Percentiles rank a stretch among this genome's conserved stretches.
Evolutionary conservation across 2,113 vertebrate species (phyloP).

Genomic region (Echinops telfairi): DNA sequence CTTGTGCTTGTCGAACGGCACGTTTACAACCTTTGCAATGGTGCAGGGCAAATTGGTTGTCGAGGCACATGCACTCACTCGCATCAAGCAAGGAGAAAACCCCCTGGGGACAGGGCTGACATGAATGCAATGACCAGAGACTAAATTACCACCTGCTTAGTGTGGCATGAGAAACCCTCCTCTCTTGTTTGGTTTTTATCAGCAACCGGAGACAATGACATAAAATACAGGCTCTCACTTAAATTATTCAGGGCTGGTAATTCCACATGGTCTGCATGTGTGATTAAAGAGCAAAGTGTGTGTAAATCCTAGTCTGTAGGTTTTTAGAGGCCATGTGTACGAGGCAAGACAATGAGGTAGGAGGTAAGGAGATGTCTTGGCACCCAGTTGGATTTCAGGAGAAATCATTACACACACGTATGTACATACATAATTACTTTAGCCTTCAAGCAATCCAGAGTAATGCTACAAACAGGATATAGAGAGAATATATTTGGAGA

Average conservation of each 20-base stretch:
- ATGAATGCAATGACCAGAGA: background rate
- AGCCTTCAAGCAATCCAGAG: background rate
- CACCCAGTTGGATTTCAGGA: background rate
- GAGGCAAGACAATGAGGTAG: background rate
- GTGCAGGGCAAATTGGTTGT: background rate
- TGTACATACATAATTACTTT: too few relatives aligned
- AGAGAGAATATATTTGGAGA: background rate
- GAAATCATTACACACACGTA: background rate
- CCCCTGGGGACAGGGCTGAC: background rate
- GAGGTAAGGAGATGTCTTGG: background rate
- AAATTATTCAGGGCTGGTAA: slow-evolving; percentile 37
- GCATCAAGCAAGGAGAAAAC: background rate
- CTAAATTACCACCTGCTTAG: slow-evolving; percentile 33
- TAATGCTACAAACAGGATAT: background rate
- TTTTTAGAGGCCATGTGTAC: background rate
- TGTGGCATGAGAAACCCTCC: slow-evolving; percentile 9
- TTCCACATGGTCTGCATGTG: background rate
- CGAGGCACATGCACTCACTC: slow-evolving; percentile 32
- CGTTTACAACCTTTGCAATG: background rate
- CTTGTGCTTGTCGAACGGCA: slow-evolving; percentile 6
- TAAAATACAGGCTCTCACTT: slow-evolving; percentile 50
- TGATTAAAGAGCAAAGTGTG: background rate
- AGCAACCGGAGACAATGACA: slow-evolving; percentile 57
- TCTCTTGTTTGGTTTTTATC: slow-evolving; percentile 50
- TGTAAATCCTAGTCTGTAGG: background rate